A percentile compares a stretch with the other conserved stretches of the same genome.
phyloP scores from a whole-genome alignment of 2,888 invertebrate genomes.

The Mylabris sibirica region DNA sequence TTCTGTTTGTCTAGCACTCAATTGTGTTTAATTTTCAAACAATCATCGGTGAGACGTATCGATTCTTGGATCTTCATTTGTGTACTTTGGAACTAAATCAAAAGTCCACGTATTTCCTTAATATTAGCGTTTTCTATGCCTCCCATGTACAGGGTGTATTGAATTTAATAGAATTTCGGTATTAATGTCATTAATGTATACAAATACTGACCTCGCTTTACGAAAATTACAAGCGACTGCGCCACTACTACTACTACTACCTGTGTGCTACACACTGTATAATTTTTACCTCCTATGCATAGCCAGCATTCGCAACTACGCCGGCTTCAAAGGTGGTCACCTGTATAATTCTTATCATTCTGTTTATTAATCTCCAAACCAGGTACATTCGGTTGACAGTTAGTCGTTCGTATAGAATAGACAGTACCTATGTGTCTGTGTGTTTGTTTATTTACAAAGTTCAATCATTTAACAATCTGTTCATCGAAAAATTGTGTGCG shows the following conservation, averaged over 20 bases:
- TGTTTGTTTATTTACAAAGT: no score
- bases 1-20: no score
- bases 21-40: no score
- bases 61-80: no score
- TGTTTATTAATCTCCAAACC: constrained; percentile 20
- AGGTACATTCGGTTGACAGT: constrained; percentile 14
- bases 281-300: no score
- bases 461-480: neutral
- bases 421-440: no score
- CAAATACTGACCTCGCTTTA: constrained; percentile 52
- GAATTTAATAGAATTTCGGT: constrained; percentile 31
- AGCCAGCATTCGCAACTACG: constrained; percentile 47
- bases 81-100: no score
- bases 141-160: constrained; percentile 20
- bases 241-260: constrained; percentile 53
- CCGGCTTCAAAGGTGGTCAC: constrained; percentile 42
- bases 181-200: constrained; percentile 38
- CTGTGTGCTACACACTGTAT: constrained; percentile 41
- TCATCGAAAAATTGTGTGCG: neutral
- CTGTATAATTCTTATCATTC: constrained; percentile 28
- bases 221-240: constrained; percentile 53
- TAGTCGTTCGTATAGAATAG: neutral
- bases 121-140: no score
- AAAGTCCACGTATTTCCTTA: no score
- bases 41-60: no score